These are phyloP conservation scores for Drosophila kikkawai DNA, from an alignment of 1,140 invertebrate species.

Conservation along the genomic window DNA sequence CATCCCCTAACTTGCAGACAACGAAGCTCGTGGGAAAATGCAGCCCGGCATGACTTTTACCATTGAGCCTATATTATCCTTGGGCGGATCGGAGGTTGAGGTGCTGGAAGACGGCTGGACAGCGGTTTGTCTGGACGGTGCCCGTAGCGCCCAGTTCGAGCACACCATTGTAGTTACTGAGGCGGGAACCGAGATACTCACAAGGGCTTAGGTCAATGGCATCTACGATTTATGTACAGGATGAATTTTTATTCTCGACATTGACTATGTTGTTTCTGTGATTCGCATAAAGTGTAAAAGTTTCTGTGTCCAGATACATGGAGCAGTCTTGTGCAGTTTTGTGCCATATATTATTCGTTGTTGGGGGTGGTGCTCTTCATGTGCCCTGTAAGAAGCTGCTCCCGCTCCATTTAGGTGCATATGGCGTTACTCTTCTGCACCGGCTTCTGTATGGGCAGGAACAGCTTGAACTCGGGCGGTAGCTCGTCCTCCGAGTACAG, in stretches of 20 bases:
- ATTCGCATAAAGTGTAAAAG: constrained; percentile 40
- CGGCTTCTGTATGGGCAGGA: constrained; percentile 94
- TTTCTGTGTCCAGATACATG: constrained; percentile 10
- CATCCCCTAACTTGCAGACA: constrained; percentile 86
- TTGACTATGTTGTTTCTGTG: constrained; percentile 16
- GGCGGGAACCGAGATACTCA: constrained; percentile 90
- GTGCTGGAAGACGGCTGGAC: constrained; percentile 96
- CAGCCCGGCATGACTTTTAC: constrained; percentile 96
- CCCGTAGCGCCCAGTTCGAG: constrained; percentile 95
- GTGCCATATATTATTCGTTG: constrained; percentile 18
- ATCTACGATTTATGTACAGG: constrained; percentile 8
- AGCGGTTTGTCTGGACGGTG: constrained; percentile 90
- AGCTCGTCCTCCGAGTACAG: constrained; percentile 99
- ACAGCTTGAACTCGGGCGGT: constrained; percentile 99
- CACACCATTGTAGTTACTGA: constrained; percentile 95
- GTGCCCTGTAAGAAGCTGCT: not conserved
- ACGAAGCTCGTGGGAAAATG: constrained; percentile 91
- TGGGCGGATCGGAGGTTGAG: constrained; percentile 89
- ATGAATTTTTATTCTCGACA: constrained; percentile 35
- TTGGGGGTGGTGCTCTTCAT: constrained; percentile 16
- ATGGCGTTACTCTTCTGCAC: constrained; percentile 67
- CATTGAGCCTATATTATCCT: constrained; percentile 94
- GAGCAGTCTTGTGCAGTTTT: constrained; percentile 40
- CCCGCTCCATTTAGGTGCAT: constrained; percentile 52
- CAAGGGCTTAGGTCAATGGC: constrained; percentile 71